Conservation (phyloP, 1,140 invertebrate genomes). For the Cephus cinctus region DNA sequence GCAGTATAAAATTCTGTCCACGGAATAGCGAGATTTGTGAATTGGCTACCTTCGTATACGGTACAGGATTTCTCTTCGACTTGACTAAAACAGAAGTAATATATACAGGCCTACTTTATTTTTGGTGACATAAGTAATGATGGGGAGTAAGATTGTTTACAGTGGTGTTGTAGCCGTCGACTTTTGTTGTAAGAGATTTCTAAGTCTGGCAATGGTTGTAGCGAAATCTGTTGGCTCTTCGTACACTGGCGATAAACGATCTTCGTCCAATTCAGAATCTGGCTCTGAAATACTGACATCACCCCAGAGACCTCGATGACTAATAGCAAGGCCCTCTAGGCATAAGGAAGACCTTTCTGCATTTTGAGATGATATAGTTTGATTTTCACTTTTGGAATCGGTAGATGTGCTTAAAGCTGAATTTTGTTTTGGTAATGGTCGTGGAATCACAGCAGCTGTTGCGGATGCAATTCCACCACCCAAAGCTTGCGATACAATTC, state of each 20-base stretch:
- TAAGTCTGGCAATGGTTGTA: conserved; percentile 69
- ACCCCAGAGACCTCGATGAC: conserved; percentile 44
- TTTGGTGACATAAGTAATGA: not conserved
- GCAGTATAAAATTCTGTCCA: conserved; percentile 48
- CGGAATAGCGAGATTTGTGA: conserved; percentile 44
- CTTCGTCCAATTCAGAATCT: conserved; percentile 39
- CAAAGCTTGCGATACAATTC: conserved; percentile 33
- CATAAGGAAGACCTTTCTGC: conserved; percentile 26
- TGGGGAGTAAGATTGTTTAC: conserved; percentile 24
- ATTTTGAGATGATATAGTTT: conserved; percentile 3
- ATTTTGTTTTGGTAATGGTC: conserved; percentile 32
- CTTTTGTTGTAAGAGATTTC: conserved; percentile 66
- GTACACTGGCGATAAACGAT: conserved; percentile 60
- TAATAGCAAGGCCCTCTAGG: conserved; percentile 37
- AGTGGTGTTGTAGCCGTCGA: conserved; percentile 53
- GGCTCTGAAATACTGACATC: conserved; percentile 31
- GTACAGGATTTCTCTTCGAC: conserved; percentile 45
- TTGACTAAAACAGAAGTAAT: conserved; percentile 39
- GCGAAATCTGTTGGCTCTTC: conserved; percentile 72
- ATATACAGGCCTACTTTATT: no score
- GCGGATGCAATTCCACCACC: conserved; percentile 40
- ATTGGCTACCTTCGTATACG: conserved; percentile 41
- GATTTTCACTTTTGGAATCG: not conserved
- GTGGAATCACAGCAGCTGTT: conserved; percentile 43
- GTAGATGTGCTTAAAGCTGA: not conserved